Conservation (phyloP, 2,113 vertebrate species). For the Tetraodon nigroviridis region DNA sequence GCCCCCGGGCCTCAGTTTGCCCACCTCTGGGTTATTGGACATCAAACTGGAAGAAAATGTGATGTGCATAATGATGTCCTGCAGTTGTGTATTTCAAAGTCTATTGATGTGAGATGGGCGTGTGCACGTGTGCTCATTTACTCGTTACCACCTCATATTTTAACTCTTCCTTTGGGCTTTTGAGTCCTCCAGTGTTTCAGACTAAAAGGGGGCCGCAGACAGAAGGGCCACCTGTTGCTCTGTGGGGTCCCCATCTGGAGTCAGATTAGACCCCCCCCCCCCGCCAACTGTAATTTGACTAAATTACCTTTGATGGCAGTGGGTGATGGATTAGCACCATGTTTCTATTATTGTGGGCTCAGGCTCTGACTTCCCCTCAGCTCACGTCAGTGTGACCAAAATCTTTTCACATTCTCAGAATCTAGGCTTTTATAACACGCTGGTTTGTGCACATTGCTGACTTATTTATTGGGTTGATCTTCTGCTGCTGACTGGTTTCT, state of each 20-base stretch:
- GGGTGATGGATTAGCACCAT: constrained; percentile 61
- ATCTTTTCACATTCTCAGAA: constrained; percentile 35
- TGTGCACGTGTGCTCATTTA: constrained; percentile 29
- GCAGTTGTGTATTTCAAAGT: neutral
- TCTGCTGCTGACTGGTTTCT: no score
- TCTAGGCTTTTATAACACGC: constrained; percentile 13
- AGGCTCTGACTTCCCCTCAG: constrained; percentile 30
- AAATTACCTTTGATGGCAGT: constrained; percentile 61
- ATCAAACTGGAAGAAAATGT: neutral
- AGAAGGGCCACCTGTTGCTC: constrained; percentile 72
- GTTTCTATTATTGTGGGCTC: constrained; percentile 51
- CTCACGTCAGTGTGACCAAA: constrained; percentile 14
- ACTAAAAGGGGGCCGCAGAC: constrained; percentile 48
- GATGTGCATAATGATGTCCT: neutral
- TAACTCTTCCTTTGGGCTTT: constrained; percentile 17
- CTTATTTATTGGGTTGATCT: no score
- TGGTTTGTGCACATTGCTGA: no score
- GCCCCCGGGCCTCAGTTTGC: no score
- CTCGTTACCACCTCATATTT: constrained; percentile 33
- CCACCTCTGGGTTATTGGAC: no score
- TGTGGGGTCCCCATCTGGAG: constrained; percentile 62
- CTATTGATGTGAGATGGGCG: constrained; percentile 18
- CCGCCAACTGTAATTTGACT: constrained; percentile 55
- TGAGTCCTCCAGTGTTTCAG: constrained; percentile 53
- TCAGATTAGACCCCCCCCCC: constrained; percentile 23